Evolutionary conservation across 2,888 invertebrate genomes (phyloP), one percentile per base, ranked within the genome.

Genomic region (Gerosis bhagava): DNA sequence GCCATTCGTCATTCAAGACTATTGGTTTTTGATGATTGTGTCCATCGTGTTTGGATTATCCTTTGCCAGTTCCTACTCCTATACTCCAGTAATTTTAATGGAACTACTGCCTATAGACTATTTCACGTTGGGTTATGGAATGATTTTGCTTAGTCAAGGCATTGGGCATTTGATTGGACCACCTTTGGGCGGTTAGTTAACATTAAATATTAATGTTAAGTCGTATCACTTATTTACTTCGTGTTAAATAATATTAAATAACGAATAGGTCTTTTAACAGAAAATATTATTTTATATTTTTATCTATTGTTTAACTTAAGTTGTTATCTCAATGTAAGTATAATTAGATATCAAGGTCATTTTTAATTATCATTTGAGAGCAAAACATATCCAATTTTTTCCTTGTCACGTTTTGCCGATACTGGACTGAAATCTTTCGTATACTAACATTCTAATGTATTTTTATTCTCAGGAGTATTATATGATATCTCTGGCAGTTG

Each of bases 121-220:
- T 59, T 97, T 98, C 74, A 97, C 97, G 11, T 95, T 94, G 64
- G 97, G 97, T 7, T 98, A 98, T 74, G 98, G 98, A 5, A 83
- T 98, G 57, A 93, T 95, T 50, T 86, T 97, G 62, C 83, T 98
- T 54, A 95, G 96, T 57, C 97, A 98, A 81, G 98, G 98, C 7
- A 91, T 98, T 51, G 98, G 97, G n/a, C 97, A 97, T 84, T 90
- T 98, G 21, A 82, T 95, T 44, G 98, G 98, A 42, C 98, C 98
- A 7, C 97, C 98, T 1, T 82, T 98, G 56, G 97, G 96, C 70
- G 98, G 98, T 93, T 57, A 69, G 66, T 49, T 22, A 11, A 19
- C n/a, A 10, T 24, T 3, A 24, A 24, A 24, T 5, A 3, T 7
- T 24, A 24, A 24, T 5, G 5, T 24, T n/a, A n/a, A n/a, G n/a